Evolutionary conservation across 2,888 invertebrate genomes (phyloP), one percentile per base, ranked within the genome.

Genomic region (Electrophaes corylata): DNA sequence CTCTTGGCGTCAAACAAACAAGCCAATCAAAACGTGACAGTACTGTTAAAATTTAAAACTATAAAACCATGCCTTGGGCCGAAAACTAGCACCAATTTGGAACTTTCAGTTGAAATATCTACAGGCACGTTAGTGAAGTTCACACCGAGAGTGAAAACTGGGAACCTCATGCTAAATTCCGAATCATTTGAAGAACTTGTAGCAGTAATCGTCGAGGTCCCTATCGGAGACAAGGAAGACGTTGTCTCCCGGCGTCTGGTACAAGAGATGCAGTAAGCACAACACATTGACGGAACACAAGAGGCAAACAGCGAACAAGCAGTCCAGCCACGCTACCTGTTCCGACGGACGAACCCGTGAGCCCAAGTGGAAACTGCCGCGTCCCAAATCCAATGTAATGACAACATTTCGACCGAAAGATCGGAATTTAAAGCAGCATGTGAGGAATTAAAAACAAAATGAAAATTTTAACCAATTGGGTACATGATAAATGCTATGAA

Each of bases 311-410:
- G 94, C 94, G 88, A 94, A 91, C 83, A 94, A 91, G 88, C 94
- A 92, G 92, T 95, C 94, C 84, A 94, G 93, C 93, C 94, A 95
- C 93, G 94, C 94, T 95, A 96, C 95, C 95, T 96, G 95, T 93
- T 95, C 94, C 91, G 95, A 94, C 93, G 89, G 86, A 86, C 94
- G 92, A 91, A 86, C 89, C 93, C 94, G 91, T 79, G 80, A 75
- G 68, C 91, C 91, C 86, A 92, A 84, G 82, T 92, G 92, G 84
- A 89, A 92, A 87, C 92, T 92, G 92, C 85, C 83, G 73, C 75
- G 71, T 69, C 75, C 77, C 72, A 77, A 76, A 78, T 78, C 81
- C 82, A 79, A 76, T 69, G 61, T 69, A 72, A 73, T 67, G 72
- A 72, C 75, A 76, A 75, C 73, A 74, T 48, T 57, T 37, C 46